Percentiles rank a stretch among this genome's conserved stretches.
These are phyloP conservation scores for Poecilia velifera DNA, from an alignment of 2,797 vertebrate genomes.

Conservation along the genomic window DNA sequence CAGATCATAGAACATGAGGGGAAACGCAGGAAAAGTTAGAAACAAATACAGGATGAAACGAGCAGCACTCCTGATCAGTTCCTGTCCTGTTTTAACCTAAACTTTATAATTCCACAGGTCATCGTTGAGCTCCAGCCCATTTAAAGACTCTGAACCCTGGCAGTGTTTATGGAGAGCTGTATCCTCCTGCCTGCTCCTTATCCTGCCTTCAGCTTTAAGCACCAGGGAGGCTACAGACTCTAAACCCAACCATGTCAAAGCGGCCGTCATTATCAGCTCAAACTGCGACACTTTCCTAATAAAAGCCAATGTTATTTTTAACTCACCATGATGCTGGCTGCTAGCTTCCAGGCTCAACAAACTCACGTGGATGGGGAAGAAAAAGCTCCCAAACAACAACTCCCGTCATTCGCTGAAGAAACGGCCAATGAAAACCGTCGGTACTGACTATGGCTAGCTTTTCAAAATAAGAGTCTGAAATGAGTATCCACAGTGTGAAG, in stretches of 20 bases:
- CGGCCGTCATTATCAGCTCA: background rate
- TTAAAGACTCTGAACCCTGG: background rate
- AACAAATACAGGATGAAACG: background rate
- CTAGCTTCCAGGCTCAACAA: background rate
- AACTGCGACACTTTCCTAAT: background rate
- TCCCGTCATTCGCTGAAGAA: conserved; percentile 50
- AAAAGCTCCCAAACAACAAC: conserved; percentile 10
- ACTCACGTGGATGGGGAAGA: conserved; percentile 52
- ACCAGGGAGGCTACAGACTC: no score
- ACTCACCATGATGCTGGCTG: conserved; percentile 65
- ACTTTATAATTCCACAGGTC: background rate
- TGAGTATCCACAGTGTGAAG: no score
- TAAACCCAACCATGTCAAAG: no score
- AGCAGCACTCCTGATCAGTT: background rate
- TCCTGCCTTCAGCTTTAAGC: background rate
- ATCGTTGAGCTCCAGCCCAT: background rate
- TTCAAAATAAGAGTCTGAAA: conserved; percentile 1
- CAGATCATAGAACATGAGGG: background rate
- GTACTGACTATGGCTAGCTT: conserved; percentile 29
- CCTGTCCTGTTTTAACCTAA: background rate
- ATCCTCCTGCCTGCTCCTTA: background rate
- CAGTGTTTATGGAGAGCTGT: background rate
- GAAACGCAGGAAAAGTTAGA: background rate
- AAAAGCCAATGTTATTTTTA: background rate
- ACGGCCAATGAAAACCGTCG: conserved; percentile 50